phyloP scores from a whole-genome alignment of 2,113 vertebrate species.

The Mugil cephalus region DNA sequence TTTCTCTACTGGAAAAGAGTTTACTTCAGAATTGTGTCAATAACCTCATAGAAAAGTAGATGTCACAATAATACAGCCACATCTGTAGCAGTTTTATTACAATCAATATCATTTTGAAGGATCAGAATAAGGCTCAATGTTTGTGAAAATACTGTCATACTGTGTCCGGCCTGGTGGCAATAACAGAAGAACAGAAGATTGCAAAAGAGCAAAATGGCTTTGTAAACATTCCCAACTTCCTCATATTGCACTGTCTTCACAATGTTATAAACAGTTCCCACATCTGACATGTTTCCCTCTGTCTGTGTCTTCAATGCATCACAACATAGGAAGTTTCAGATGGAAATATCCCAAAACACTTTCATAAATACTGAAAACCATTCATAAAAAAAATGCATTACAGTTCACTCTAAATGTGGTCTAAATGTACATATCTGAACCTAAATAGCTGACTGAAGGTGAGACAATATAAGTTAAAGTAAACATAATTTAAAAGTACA shows the following conservation, averaged over 20 bases:
- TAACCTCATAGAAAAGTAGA: constrained; percentile 7
- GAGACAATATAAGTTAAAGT: constrained; percentile 31
- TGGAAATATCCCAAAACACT: neutral
- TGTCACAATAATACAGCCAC: constrained; percentile 11
- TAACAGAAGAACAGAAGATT: constrained; percentile 34
- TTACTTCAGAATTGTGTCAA: neutral
- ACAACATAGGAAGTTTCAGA: neutral
- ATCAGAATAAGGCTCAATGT: constrained; percentile 11
- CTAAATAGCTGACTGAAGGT: neutral
- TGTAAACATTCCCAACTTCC: constrained; percentile 58
- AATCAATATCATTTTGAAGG: constrained; percentile 22
- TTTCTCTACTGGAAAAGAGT: no score
- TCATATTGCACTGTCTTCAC: constrained; percentile 36
- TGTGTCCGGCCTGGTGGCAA: constrained; percentile 14
- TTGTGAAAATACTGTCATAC: neutral
- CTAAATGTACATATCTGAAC: neutral
- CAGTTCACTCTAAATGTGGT: neutral
- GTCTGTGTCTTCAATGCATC: constrained; percentile 11
- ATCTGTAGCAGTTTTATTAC: constrained; percentile 46
- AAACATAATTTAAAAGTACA: neutral
- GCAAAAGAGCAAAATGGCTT: constrained; percentile 6
- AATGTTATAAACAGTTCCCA: constrained; percentile 52
- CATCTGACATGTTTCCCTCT: neutral
- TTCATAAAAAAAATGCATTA: neutral
- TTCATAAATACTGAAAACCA: constrained; percentile 2